Evolutionary conservation across 2,113 vertebrate species (phyloP).

Genomic region (Neotragus moschatus): DNA sequence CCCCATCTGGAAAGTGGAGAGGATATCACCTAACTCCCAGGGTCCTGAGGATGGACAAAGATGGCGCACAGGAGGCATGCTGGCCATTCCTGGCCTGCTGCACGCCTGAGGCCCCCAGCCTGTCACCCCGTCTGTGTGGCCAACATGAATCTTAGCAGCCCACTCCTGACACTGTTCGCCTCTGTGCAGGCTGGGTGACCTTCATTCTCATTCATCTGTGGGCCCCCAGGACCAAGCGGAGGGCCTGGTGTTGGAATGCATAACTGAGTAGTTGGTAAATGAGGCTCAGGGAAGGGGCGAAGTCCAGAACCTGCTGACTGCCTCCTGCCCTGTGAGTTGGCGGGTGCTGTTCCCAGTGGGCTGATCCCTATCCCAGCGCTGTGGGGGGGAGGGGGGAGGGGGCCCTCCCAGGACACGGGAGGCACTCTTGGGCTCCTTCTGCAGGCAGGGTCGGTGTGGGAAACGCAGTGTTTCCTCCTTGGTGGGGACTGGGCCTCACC

Average conservation of each 20-base stretch:
- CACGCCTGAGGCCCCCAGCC: not conserved
- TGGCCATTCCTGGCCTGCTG: not conserved
- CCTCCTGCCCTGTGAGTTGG: not conserved
- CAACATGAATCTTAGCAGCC: not conserved
- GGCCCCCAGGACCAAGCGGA: not conserved
- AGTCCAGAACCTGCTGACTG: slow-evolving; percentile 27
- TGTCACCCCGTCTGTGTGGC: not conserved
- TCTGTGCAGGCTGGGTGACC: not conserved
- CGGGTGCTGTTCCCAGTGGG: not conserved
- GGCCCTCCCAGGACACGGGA: not conserved
- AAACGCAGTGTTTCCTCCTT: not conserved
- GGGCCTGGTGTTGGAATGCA: slow-evolving; percentile 12
- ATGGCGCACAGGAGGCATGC: not conserved
- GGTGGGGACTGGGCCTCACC: not conserved
- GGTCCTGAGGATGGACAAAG: not conserved
- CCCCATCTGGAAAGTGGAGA: not conserved
- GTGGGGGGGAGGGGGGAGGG: not conserved
- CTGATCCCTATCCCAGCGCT: not conserved
- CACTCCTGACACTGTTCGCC: not conserved
- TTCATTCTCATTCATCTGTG: not conserved
- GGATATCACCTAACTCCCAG: not conserved
- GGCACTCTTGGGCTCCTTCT: not conserved
- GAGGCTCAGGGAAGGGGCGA: slow-evolving; percentile 1
- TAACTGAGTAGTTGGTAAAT: not conserved
- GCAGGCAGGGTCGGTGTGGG: not conserved